Evolutionary conservation across 2,113 vertebrate species (phyloP).

Genomic region (Neotoma lepida): DNA sequence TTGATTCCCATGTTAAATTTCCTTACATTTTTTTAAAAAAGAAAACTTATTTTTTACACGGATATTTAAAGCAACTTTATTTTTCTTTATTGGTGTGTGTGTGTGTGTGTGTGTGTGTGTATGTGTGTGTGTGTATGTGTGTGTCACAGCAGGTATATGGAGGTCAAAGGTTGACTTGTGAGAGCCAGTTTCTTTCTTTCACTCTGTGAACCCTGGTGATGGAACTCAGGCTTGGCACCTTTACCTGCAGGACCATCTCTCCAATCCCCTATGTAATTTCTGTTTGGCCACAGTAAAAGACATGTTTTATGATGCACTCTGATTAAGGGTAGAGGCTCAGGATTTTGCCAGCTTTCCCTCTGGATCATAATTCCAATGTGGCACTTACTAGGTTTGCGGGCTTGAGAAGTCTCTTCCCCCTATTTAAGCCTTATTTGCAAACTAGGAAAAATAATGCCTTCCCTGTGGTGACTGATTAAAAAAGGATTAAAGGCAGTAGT

Average conservation of each 20-base stretch:
- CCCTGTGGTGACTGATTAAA: not conserved
- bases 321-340: not conserved
- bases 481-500: not conserved
- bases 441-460: not conserved
- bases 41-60: not conserved
- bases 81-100: not conserved
- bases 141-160: not conserved
- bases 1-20: not conserved
- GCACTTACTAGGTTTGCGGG: not conserved
- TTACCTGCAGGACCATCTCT: not conserved
- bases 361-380: not conserved
- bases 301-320: not conserved
- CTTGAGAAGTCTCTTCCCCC: not conserved
- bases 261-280: not conserved
- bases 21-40: too few species aligned
- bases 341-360: not conserved
- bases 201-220: not conserved
- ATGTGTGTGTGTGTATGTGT: too few species aligned
- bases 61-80: not conserved
- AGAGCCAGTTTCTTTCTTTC: not conserved
- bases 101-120: too few species aligned
- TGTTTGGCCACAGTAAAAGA: not conserved
- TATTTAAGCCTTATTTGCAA: not conserved
- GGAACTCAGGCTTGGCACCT: not conserved
- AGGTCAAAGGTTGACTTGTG: not conserved